Base-by-base conservation (phyloP, 2,113 vertebrate genomes). In the Piliocolobus tephrosceles region DNA sequence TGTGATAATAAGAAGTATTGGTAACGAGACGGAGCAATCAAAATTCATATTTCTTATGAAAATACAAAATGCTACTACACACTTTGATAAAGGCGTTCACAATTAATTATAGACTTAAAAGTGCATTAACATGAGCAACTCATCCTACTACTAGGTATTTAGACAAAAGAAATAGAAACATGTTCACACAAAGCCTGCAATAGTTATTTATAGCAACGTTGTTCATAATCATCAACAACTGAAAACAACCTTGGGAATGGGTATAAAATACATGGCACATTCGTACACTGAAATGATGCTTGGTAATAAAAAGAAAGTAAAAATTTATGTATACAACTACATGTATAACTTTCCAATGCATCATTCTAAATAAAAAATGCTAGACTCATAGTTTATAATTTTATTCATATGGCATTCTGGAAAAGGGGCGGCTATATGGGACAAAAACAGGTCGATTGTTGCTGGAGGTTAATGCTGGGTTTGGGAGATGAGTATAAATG, bases 81-180 rank as follows among this genome's bases (percentile, higher is more conserved):
- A 38, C 14, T 61, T 70, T 47, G 30, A 61, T 82, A 18, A 87
- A 87, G 7, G 0, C 10, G 55, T 35, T 55, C 17, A 4, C 6
- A 78, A 30, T 83, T 45, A 58, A 68, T 82, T 58, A 13, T 12
- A 40, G 61, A 50, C 40, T 81, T 94, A 61, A 92, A 52, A 87
- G 22, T 8, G 23, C 10, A 2, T 3, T 64, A 58, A 22, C 5
- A 40, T 3, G 2, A 81, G 68, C 2, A 38, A 3, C 27, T 27
- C 16, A 66, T 84, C 38, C 6, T 43, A 23, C 17, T 76, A 4
- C 22, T 55, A 27, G 6, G 3, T 38, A 66, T 47, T 70, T 64
- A 85, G 27, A 4, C 45, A 86, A 89, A 43, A 20, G 12, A 52
- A 23, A 76, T 68, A 5, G 20, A 90, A 92, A 52, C 25, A 8